phyloP scores from a whole-genome alignment of 2,113 vertebrate genomes.

The Hirundichthys speculiger region DNA sequence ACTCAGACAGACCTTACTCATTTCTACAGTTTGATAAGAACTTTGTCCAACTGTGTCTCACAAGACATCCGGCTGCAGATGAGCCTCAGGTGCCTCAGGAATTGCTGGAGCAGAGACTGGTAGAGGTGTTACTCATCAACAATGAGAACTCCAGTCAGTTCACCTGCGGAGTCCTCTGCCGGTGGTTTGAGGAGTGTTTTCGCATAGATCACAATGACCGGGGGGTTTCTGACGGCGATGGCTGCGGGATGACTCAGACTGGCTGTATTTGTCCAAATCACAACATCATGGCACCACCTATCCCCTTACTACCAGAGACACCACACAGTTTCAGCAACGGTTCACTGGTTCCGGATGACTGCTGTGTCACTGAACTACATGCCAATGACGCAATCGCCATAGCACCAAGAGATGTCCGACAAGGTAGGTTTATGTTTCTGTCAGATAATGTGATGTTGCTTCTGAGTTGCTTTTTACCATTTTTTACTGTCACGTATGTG shows the following conservation, averaged over 20 bases:
- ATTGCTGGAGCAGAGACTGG: constrained; percentile 89
- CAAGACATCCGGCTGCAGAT: constrained; percentile 55
- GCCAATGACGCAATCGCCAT: constrained; percentile 88
- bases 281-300: constrained; percentile 73
- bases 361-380: constrained; percentile 92
- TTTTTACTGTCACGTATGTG: constrained; percentile 1
- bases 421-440: constrained; percentile 82
- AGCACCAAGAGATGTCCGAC: constrained; percentile 87
- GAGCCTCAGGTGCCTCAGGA: constrained; percentile 79
- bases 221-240: constrained; percentile 58
- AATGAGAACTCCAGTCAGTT: constrained; percentile 99
- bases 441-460: background rate
- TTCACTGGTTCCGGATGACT: constrained; percentile 80
- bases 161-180: constrained; percentile 95
- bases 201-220: constrained; percentile 73
- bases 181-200: constrained; percentile 96
- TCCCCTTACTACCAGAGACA: constrained; percentile 75
- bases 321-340: constrained; percentile 83
- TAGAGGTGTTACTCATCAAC: constrained; percentile 96
- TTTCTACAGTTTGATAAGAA: constrained; percentile 98
- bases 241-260: constrained; percentile 91
- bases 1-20: constrained; percentile 81
- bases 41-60: constrained; percentile 94
- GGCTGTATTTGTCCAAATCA: constrained; percentile 91
- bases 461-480: background rate